Evolutionary conservation across 2,888 invertebrate species (phyloP).

Genomic region (Creontiades dilutus): DNA sequence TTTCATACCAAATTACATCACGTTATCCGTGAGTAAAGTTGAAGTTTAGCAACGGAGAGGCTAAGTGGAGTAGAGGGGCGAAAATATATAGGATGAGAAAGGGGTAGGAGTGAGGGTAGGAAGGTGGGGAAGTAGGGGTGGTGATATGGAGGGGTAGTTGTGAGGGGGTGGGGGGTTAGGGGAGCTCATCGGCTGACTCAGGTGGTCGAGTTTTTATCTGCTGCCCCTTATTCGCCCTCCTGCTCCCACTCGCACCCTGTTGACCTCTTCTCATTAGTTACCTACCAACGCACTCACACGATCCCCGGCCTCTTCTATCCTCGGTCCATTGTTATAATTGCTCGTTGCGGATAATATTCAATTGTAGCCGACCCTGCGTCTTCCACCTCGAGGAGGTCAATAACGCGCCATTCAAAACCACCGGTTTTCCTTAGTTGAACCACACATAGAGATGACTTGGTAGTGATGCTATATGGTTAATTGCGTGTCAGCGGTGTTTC

Average conservation of each 20-base stretch:
- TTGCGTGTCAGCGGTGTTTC: no score
- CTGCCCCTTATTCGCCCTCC: slow-evolving; percentile 6
- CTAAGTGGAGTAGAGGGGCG: not conserved
- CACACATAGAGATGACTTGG: no score
- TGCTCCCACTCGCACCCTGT: not conserved
- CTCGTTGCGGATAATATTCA: not conserved
- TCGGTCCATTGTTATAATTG: slow-evolving; percentile 27
- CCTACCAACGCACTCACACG: not conserved
- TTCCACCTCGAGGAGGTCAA: not conserved
- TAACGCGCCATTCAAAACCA: no score
- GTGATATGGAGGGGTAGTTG: not conserved
- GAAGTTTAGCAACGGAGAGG: not conserved
- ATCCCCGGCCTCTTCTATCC: not conserved
- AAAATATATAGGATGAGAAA: not conserved
- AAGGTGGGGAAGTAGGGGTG: no score
- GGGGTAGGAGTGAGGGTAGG: no score
- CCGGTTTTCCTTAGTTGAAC: no score
- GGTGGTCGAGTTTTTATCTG: slow-evolving; percentile 46
- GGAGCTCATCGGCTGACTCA: slow-evolving; percentile 46
- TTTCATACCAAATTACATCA: no score
- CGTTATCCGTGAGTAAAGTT: no score
- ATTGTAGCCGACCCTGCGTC: not conserved
- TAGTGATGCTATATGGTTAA: no score
- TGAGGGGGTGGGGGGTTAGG: not conserved
- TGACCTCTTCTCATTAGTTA: slow-evolving; percentile 10